phyloP scores from a whole-genome alignment of 2,888 invertebrate genomes.

The Pedicia rivosa region DNA sequence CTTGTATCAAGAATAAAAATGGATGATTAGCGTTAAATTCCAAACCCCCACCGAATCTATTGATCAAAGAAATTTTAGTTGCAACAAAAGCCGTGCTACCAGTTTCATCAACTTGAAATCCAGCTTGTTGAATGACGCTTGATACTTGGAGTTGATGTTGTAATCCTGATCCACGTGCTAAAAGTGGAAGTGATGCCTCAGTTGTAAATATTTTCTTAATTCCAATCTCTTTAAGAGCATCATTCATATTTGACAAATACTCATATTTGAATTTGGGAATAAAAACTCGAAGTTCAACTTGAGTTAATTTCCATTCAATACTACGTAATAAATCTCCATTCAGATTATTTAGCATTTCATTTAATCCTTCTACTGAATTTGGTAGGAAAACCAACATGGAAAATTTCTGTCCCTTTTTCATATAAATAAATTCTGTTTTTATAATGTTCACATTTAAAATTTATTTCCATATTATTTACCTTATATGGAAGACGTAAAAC shows the following conservation, averaged over 20 bases:
- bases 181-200: slow-evolving; percentile 51
- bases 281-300: slow-evolving; percentile 40
- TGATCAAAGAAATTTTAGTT: slow-evolving; percentile 50
- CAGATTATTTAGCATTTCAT: slow-evolving; percentile 40
- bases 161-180: slow-evolving; percentile 39
- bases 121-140: slow-evolving; percentile 56
- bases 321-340: slow-evolving; percentile 37
- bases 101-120: slow-evolving; percentile 59
- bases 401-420: slow-evolving; percentile 57
- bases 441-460: too few relatives aligned
- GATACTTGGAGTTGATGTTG: slow-evolving; percentile 41
- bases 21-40: slow-evolving; percentile 56
- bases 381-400: slow-evolving; percentile 61
- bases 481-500: slow-evolving; percentile 57
- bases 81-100: slow-evolving; percentile 55
- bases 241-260: slow-evolving; percentile 45
- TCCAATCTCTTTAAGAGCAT: slow-evolving; percentile 45
- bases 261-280: slow-evolving; percentile 64
- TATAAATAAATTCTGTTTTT: too few relatives aligned
- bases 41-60: slow-evolving; percentile 49
- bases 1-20: slow-evolving; percentile 66
- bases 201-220: slow-evolving; percentile 54
- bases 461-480: too few relatives aligned
- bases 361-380: slow-evolving; percentile 42
- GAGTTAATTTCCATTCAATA: slow-evolving; percentile 41